Conservation (phyloP, 2,113 vertebrate genomes). For the Grammomys dolichurus region DNA sequence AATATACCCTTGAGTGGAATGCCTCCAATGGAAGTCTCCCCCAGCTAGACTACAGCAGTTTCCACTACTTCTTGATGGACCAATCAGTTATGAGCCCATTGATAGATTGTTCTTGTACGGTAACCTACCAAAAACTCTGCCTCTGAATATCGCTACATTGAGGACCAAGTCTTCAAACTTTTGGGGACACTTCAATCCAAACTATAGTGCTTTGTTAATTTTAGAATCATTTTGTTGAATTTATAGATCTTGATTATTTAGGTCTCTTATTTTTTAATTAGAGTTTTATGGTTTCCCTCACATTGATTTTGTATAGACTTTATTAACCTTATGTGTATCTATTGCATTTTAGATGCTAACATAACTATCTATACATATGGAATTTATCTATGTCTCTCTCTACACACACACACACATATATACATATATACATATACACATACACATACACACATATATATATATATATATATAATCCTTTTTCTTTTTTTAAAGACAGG, state of each 20-base stretch:
- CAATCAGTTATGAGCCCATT: background rate
- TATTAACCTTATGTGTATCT: background rate
- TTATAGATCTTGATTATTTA: background rate
- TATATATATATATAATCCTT: no score
- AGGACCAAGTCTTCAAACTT: background rate
- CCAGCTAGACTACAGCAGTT: background rate
- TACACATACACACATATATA: no score
- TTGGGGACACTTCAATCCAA: background rate
- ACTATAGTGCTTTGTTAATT: background rate
- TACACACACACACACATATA: no score
- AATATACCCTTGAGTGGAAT: background rate
- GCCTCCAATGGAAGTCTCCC: background rate
- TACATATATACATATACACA: no score
- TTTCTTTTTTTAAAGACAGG: background rate
- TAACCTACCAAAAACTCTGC: background rate
- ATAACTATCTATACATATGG: no score
- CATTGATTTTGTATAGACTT: background rate
- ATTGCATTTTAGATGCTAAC: background rate
- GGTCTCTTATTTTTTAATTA: background rate
- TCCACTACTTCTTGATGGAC: background rate
- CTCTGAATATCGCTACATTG: background rate
- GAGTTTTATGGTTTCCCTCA: background rate
- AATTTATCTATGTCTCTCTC: no score
- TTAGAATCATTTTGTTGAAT: background rate
- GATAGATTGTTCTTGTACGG: background rate